These are phyloP conservation scores for Melozone crissalis DNA, from an alignment of 2,113 vertebrate genomes.

Conservation along the genomic window DNA sequence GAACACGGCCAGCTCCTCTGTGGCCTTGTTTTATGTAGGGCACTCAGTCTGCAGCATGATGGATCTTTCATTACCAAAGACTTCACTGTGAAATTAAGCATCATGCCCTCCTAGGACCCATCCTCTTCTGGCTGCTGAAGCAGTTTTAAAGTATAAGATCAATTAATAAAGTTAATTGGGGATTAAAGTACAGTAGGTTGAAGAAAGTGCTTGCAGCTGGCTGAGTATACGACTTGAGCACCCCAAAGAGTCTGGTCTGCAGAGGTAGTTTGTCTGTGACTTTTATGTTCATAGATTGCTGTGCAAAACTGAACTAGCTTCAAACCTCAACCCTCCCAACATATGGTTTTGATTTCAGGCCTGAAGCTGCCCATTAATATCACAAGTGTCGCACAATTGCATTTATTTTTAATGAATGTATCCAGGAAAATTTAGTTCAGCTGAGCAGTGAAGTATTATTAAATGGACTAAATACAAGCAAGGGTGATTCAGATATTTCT, in stretches of 20 bases:
- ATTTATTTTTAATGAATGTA: constrained; percentile 13
- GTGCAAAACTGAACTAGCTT: not conserved
- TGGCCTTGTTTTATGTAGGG: constrained; percentile 49
- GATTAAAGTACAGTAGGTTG: not conserved
- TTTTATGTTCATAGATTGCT: not conserved
- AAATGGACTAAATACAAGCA: not conserved
- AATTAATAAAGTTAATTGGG: constrained; percentile 21
- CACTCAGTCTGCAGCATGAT: constrained; percentile 26
- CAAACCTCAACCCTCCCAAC: not conserved
- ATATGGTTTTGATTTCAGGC: not conserved
- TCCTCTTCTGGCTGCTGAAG: constrained; percentile 1
- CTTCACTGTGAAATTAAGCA: constrained; percentile 20
- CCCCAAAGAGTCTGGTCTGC: not conserved
- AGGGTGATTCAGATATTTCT: not conserved
- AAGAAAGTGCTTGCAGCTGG: not conserved
- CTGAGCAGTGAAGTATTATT: not conserved
- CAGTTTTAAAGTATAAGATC: constrained; percentile 38
- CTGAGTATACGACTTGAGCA: not conserved
- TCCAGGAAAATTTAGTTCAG: not conserved
- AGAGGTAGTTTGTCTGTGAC: not conserved
- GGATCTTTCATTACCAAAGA: constrained; percentile 36
- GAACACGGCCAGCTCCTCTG: not conserved
- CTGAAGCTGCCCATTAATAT: not conserved
- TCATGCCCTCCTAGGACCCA: not conserved
- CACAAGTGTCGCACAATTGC: not conserved